Evolutionary conservation across 2,888 invertebrate species (phyloP), one percentile per base, ranked within the genome.

Genomic region (Ectemnius lituratus): DNA sequence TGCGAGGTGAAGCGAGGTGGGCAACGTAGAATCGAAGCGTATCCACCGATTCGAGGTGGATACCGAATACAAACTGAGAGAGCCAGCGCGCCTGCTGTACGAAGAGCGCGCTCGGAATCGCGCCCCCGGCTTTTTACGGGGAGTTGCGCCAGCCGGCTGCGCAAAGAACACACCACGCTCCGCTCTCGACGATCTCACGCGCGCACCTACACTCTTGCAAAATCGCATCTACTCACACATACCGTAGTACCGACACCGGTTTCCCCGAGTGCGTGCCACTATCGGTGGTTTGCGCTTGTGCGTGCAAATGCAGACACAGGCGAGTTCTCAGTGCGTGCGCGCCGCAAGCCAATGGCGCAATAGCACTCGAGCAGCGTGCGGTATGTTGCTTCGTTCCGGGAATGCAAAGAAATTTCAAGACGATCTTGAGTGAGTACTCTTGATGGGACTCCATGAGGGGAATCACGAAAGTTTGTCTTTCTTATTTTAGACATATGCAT

Each of bases 51-150:
- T 74, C 79, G 75, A 81, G 79, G 77, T 81, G 81, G 78, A 83
- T 75, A 83, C 84, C 64, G 78, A 87, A 84, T 87, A 83, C 80
- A 84, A 86, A 87, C 87, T 86, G 86, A 87, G 80, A 72, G 85
- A 79, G 70, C 52, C 78, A 84, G 79, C 84, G 82, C 84, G 84
- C 83, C 72, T 84, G 82, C 73, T 73, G 73, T 65, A 81, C 78
- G 86, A 86, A 87, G 85, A 87, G 88, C 86, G 85, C 37, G 37
- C 37, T 37, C 37, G 37, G 37, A 37, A 37, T 37, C 37, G 37
- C 37, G 37, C 37, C 87, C 87, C 84, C 82, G 84, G 85, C 84
- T 87, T 87, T 86, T 86, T 86, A 86, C 85, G 82, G 84, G 84
- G 82, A 85, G 83, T 75, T 87, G 87, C 87, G 87, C 86, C 63